Conservation (phyloP, 2,888 invertebrate species). For the Ophraella communa region DNA sequence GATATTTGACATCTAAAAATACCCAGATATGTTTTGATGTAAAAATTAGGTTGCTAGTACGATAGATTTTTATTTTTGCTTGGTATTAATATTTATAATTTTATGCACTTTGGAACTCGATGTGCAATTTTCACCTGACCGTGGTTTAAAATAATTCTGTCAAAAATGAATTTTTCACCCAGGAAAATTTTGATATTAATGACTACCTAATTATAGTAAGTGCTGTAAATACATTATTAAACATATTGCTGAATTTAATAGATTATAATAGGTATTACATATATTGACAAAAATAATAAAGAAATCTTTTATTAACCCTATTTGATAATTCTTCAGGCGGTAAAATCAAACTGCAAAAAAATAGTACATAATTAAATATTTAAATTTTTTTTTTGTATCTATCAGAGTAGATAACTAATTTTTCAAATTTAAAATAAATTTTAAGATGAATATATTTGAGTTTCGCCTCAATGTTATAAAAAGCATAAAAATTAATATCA, state of each 20-base stretch:
- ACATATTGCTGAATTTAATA: too few relatives aligned
- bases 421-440: background rate
- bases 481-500: too few relatives aligned
- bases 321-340: too few relatives aligned
- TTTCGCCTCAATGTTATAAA: too few relatives aligned
- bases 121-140: background rate
- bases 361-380: too few relatives aligned
- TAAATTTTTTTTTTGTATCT: too few relatives aligned
- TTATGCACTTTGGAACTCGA: background rate
- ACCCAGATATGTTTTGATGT: constrained; percentile 55
- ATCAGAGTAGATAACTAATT: too few relatives aligned
- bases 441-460: background rate
- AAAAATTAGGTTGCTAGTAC: constrained; percentile 53
- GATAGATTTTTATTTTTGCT: constrained; percentile 42
- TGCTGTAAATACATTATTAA: background rate
- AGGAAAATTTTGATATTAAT: background rate
- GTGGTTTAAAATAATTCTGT: background rate
- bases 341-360: too few relatives aligned
- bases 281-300: too few relatives aligned
- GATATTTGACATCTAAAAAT: constrained; percentile 60
- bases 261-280: too few relatives aligned
- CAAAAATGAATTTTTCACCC: background rate
- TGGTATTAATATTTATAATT: constrained; percentile 41
- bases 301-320: too few relatives aligned
- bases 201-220: background rate